A percentile compares a stretch with the other conserved stretches of the same genome.
These are phyloP conservation scores for Muntiacus muntjak DNA, from an alignment of 2,113 vertebrate genomes.

Conservation along the genomic window DNA sequence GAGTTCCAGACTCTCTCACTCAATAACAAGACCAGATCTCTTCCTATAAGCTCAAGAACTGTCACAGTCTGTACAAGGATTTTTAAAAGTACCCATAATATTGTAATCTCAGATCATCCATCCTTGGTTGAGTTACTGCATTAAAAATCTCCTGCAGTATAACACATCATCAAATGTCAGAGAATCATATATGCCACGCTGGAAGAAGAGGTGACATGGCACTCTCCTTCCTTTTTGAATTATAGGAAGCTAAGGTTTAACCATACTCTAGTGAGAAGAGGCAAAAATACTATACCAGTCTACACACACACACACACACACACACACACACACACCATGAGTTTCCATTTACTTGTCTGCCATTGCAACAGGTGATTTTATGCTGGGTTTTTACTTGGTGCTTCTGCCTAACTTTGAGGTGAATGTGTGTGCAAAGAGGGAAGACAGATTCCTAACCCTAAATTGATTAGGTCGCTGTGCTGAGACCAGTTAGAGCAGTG, in stretches of 20 bases:
- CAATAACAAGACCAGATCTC: not conserved
- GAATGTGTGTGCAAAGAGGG: not conserved
- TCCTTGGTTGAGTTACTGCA: not conserved
- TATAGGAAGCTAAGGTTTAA: not conserved
- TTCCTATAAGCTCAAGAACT: not conserved
- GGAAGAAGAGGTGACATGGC: not conserved
- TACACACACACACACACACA: not conserved
- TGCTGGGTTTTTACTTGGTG: not conserved
- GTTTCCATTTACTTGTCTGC: not conserved
- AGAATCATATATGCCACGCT: accelerated
- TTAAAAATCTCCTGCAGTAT: not conserved
- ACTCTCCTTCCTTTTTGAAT: not conserved
- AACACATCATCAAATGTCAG: not conserved
- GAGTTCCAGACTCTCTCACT: not conserved
- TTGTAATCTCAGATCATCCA: not conserved
- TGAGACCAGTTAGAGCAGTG: not conserved
- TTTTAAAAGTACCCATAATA: not conserved
- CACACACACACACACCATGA: too few relatives aligned
- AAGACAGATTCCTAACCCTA: not conserved
- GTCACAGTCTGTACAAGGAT: not conserved
- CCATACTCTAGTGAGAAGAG: not conserved
- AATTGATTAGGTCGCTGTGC: slow-evolving; percentile 1
- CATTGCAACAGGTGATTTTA: not conserved
- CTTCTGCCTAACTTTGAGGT: not conserved
- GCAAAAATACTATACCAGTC: not conserved